These are phyloP conservation scores for Cyprinodon brontotheroides DNA, from an alignment of 2,113 vertebrate genomes.

Conservation along the genomic window DNA sequence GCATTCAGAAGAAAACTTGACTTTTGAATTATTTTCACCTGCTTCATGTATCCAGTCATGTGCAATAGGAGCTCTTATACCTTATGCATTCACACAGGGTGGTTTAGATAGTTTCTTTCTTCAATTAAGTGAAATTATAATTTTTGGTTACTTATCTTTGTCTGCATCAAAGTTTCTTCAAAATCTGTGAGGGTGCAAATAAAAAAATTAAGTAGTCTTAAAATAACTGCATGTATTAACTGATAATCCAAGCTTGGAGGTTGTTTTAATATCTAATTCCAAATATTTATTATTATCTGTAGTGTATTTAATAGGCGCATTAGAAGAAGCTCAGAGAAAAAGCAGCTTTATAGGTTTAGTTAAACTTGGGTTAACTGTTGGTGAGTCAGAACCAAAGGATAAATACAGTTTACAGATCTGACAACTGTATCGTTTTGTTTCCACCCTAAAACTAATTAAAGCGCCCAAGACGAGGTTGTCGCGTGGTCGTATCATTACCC, in stretches of 20 bases:
- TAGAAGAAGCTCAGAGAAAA: slow-evolving; percentile 26
- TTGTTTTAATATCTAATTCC: neutral
- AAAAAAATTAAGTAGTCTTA: too few relatives aligned
- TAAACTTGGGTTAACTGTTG: slow-evolving; percentile 52
- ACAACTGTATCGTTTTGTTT: slow-evolving; percentile 59
- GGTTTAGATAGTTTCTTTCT: too few relatives aligned
- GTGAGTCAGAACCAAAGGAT: slow-evolving; percentile 57
- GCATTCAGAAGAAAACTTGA: too few relatives aligned
- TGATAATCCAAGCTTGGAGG: neutral
- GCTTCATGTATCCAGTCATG: too few relatives aligned
- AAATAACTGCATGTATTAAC: neutral
- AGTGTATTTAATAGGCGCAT: neutral
- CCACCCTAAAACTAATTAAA: slow-evolving; percentile 74
- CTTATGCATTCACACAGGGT: too few relatives aligned
- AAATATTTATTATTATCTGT: neutral
- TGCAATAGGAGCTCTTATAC: too few relatives aligned
- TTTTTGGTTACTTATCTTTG: too few relatives aligned
- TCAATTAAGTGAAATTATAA: too few relatives aligned
- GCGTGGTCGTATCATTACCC: slow-evolving; percentile 77
- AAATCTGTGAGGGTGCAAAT: too few relatives aligned
- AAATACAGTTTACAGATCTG: slow-evolving; percentile 70
- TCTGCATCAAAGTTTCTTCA: too few relatives aligned
- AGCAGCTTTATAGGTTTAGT: slow-evolving; percentile 24
- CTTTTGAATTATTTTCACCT: too few relatives aligned
- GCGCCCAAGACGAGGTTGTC: slow-evolving; percentile 74